These are phyloP conservation scores for Leptinotarsa undecemlineata DNA, from an alignment of 1,140 invertebrate species.

Conservation along the genomic window DNA sequence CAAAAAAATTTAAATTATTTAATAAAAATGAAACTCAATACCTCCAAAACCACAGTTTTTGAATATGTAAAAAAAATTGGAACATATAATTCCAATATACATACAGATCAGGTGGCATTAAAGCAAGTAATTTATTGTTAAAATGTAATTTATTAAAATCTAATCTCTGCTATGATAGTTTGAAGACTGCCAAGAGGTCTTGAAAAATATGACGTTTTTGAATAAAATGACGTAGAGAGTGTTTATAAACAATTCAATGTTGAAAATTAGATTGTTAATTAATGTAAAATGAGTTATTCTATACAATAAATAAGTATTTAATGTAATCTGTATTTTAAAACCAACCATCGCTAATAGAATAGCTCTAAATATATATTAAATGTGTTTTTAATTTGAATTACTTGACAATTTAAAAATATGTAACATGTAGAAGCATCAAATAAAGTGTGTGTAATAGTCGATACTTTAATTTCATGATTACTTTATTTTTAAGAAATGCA, in stretches of 20 bases:
- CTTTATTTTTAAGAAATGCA: neutral
- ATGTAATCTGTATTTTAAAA: neutral
- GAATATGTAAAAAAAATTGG: too few species aligned
- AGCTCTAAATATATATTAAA: slow-evolving; percentile 20
- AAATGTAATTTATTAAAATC: too few species aligned
- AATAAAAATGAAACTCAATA: too few species aligned
- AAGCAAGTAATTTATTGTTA: too few species aligned
- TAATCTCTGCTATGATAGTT: too few species aligned
- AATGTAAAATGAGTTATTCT: slow-evolving; percentile 36
- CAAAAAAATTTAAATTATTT: too few species aligned
- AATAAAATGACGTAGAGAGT: neutral
- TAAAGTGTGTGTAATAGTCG: neutral
- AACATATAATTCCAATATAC: too few species aligned
- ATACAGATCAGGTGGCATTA: too few species aligned
- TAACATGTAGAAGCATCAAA: slow-evolving; percentile 1
- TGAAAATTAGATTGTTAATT: neutral
- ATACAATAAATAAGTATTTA: slow-evolving; percentile 16
- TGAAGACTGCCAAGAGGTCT: too few species aligned
- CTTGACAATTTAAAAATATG: neutral
- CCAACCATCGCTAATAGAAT: slow-evolving; percentile 30
- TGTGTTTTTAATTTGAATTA: neutral
- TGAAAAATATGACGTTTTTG: too few species aligned
- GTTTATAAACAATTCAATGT: neutral
- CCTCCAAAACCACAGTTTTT: too few species aligned
- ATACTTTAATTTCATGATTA: neutral